phyloP scores from a whole-genome alignment of 1,140 invertebrate species.

The Nomia melanderi region DNA sequence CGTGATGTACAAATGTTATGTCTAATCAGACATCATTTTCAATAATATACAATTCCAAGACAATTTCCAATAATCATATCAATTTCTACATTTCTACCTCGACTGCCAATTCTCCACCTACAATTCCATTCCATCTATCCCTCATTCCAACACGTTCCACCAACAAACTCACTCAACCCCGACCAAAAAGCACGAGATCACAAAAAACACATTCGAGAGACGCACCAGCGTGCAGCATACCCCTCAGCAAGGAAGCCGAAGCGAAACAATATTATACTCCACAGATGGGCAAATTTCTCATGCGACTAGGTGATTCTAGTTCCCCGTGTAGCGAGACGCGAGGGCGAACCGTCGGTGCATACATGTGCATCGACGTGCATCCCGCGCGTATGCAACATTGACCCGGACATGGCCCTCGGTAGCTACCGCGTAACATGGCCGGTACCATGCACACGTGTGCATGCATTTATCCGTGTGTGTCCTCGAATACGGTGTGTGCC shows the following conservation, averaged over 20 bases:
- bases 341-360: conserved; percentile 49
- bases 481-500: conserved; percentile 27
- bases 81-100: no score
- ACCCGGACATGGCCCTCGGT: conserved; percentile 60
- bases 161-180: no score
- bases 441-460: conserved; percentile 25
- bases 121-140: no score
- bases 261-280: neutral
- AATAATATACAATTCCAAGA: no score
- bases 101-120: no score
- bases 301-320: conserved; percentile 2
- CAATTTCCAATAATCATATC: no score
- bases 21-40: no score
- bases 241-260: neutral
- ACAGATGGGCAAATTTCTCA: conserved; percentile 18
- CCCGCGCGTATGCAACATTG: conserved; percentile 58
- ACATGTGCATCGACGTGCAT: conserved; percentile 62
- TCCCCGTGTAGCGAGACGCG: conserved; percentile 15
- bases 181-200: no score
- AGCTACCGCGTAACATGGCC: conserved; percentile 54
- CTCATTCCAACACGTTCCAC: no score
- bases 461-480: conserved; percentile 17
- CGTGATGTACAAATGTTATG: no score
- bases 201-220: no score
- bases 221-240: no score